A percentile compares a stretch with the other conserved stretches of the same genome.
These are phyloP conservation scores for Drosophila borborema DNA, from an alignment of 2,888 invertebrate species.

Conservation along the genomic window DNA sequence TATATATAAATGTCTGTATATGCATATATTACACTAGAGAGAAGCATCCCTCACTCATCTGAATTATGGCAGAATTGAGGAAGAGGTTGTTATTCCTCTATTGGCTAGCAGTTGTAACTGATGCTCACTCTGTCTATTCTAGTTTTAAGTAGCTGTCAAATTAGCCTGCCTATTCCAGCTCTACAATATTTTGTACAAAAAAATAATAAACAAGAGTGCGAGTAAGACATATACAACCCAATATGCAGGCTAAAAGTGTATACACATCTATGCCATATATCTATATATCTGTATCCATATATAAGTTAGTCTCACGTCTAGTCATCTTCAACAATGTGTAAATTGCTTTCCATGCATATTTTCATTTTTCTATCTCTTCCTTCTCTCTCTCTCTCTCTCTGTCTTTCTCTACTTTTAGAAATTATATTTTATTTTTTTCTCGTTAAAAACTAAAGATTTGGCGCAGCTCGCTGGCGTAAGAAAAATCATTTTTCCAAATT, in stretches of 20 bases:
- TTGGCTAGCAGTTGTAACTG: slow-evolving; percentile 11
- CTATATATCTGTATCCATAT: slow-evolving; percentile 11
- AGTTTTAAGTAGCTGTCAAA: slow-evolving; percentile 48
- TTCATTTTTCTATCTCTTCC: slow-evolving; percentile 1
- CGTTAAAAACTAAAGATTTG: slow-evolving; percentile 55
- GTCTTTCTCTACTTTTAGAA: not conserved
- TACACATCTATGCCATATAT: not conserved
- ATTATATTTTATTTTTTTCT: slow-evolving; percentile 45
- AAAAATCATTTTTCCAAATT: slow-evolving; percentile 76
- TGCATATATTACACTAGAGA: slow-evolving; percentile 7
- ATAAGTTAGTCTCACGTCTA: slow-evolving; percentile 31
- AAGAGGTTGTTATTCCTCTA: slow-evolving; percentile 11
- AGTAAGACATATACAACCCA: slow-evolving; percentile 14
- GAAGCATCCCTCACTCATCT: slow-evolving; percentile 18
- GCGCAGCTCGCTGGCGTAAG: slow-evolving; percentile 20
- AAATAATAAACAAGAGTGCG: slow-evolving; percentile 16
- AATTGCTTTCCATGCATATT: slow-evolving; percentile 65
- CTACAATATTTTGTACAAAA: slow-evolving; percentile 6
- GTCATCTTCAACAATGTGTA: slow-evolving; percentile 69
- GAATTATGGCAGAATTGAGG: slow-evolving; percentile 38
- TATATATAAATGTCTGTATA: not conserved
- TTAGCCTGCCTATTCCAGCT: slow-evolving; percentile 27
- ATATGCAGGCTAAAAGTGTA: slow-evolving; percentile 16
- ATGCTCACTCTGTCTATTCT: slow-evolving; percentile 21
- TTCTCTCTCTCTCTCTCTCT: not conserved